phyloP scores from a whole-genome alignment of 2,113 vertebrate species.

The Xiphorhynchus elegans region DNA sequence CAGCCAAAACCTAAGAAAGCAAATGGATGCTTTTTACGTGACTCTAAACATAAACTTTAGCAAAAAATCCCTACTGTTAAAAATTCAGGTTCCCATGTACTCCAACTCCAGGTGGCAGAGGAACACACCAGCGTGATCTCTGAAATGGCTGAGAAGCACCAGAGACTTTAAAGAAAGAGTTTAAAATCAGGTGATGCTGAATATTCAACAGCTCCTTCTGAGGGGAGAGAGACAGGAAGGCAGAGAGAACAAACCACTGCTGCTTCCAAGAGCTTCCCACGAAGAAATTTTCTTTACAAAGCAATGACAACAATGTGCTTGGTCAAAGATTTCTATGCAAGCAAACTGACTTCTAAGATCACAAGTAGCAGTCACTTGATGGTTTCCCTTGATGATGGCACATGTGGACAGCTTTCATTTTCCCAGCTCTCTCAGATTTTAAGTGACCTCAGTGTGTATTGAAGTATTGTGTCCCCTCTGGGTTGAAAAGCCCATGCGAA shows the following conservation, averaged over 20 bases:
- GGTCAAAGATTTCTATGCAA: neutral
- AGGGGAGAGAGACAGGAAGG: neutral
- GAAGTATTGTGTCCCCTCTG: neutral
- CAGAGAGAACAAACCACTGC: neutral
- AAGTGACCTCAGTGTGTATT: neutral
- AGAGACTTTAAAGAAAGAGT: neutral
- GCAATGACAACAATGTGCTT: neutral
- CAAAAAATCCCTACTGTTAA: slow-evolving; percentile 28
- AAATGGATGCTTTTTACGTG: slow-evolving; percentile 8
- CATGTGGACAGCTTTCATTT: neutral
- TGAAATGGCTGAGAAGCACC: neutral
- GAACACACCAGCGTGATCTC: neutral
- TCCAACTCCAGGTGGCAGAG: slow-evolving; percentile 23
- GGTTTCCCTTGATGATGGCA: neutral
- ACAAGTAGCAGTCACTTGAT: neutral
- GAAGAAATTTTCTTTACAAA: neutral
- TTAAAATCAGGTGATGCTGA: neutral
- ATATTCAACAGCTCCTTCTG: neutral
- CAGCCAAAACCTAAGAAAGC: slow-evolving; percentile 45
- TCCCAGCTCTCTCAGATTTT: neutral
- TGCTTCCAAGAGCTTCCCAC: neutral
- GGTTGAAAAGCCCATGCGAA: neutral
- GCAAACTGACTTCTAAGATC: neutral
- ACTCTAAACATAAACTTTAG: slow-evolving; percentile 65
- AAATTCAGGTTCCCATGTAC: slow-evolving; percentile 47